Evolutionary conservation across 2,888 invertebrate species (phyloP), one percentile per base, ranked within the genome.

Genomic region (Apocheima hispidaria): DNA sequence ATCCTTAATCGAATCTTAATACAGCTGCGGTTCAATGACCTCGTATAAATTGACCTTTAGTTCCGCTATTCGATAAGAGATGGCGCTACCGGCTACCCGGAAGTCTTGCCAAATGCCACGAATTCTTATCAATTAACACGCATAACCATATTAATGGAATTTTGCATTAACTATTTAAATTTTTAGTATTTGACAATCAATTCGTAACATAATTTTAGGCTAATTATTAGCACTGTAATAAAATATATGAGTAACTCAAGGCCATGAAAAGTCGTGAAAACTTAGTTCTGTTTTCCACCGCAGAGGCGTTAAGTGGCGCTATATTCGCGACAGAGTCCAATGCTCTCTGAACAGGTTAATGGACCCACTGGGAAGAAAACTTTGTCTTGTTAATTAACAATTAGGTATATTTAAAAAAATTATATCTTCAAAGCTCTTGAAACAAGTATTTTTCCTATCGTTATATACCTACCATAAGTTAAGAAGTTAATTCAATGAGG

Each of bases 271-370:
- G 14, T 49, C 51, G 49, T 68, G 53, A 43, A 60, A 57, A 23
- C 23, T 16, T 64, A 64, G 69, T 69, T 60, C 43, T 14, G 64
- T 28, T 70, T 70, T 70, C 41, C 68, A 48, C 59, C 68, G 52
- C 63, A 36, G 58, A 66, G 63, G 64, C 56, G 54, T 60, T 51
- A 49, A 38, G 54, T 64, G 63, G 81, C 77, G 73, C 73, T 76
- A 70, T 74, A 74, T 69, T 77, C 73, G 72, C 70, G 62, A 52
- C 60, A 28, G 74, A 83, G 89, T 82, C 65, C 89, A 81, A 86
- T 88, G 88, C 75, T 84, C 88, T 70, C 78, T 68, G 43, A 60
- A 30, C 55, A 77, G 86, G 86, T 86, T 83, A 73, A 79, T 85
- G 82, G 78, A 75, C 84, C 61, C 73, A 73, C 33, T 36, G 56